Conservation (phyloP, 2,113 vertebrate species). For the Actinemys pallida region DNA sequence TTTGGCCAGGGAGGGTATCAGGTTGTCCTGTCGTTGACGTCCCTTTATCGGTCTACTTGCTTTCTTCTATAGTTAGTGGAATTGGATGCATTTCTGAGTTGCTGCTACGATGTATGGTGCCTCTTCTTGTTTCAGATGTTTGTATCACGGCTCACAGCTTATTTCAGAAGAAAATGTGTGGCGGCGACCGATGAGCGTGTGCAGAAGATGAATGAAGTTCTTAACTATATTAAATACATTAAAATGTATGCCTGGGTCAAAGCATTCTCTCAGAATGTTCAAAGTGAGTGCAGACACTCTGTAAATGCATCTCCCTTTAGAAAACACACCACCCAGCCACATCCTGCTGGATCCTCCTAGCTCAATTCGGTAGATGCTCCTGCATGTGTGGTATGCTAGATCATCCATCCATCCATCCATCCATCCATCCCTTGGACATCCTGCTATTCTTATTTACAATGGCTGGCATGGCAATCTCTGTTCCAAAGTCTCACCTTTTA, state of each 20-base stretch:
- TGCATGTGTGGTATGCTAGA: accelerated
- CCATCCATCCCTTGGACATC: background rate
- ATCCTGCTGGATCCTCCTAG: background rate
- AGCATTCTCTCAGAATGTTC: conserved; percentile 90
- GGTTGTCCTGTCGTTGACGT: background rate
- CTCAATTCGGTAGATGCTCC: background rate
- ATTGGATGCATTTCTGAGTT: background rate
- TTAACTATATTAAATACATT: conserved; percentile 94
- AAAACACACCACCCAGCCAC: background rate
- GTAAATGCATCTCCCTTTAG: background rate
- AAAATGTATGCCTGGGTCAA: conserved; percentile 98
- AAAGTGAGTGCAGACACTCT: conserved; percentile 81
- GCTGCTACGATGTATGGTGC: background rate
- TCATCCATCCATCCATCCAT: background rate
- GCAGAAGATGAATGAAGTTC: conserved; percentile 96
- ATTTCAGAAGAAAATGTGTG: conserved; percentile 91
- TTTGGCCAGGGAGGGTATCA: no score
- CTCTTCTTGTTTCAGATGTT: conserved; percentile 87
- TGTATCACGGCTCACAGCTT: conserved; percentile 91
- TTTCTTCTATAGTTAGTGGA: background rate
- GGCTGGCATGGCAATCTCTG: background rate
- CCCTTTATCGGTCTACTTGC: background rate
- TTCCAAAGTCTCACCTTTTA: background rate
- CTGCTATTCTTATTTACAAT: accelerated
- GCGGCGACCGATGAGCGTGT: conserved; percentile 90